Evolutionary conservation across 1,140 invertebrate species (phyloP).

Genomic region (Psilanteris sp.): DNA sequence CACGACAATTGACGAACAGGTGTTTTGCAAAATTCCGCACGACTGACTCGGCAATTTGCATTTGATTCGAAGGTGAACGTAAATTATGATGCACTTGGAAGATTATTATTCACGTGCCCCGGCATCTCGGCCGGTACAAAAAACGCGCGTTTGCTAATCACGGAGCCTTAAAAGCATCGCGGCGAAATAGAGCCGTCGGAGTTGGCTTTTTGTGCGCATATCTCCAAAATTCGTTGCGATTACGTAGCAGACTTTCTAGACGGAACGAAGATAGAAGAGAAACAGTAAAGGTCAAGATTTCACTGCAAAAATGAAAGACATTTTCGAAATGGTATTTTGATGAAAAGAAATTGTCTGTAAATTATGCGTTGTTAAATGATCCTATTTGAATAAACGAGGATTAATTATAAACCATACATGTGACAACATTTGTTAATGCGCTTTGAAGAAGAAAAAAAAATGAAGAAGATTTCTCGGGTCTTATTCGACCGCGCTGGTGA

Average conservation of each 20-base stretch:
- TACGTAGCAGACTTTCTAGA: slow-evolving; percentile 41
- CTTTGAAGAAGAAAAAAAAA: too few relatives aligned
- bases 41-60: slow-evolving; percentile 30
- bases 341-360: neutral
- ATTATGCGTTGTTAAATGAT: too few relatives aligned
- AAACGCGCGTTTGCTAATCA: slow-evolving; percentile 11
- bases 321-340: neutral
- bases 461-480: too few relatives aligned
- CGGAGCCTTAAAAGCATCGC: neutral
- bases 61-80: neutral
- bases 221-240: slow-evolving; percentile 43
- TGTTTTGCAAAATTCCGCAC: slow-evolving; percentile 32
- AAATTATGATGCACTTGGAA: slow-evolving; percentile 18
- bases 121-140: neutral
- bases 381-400: too few relatives aligned
- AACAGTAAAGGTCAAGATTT: slow-evolving; percentile 50
- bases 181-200: slow-evolving; percentile 6
- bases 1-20: too few relatives aligned
- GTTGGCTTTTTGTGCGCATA: slow-evolving; percentile 4
- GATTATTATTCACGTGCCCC: neutral
- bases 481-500: too few relatives aligned
- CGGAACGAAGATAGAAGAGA: slow-evolving; percentile 20
- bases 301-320: slow-evolving; percentile 35
- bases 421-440: too few relatives aligned
- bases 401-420: too few relatives aligned